Base-by-base conservation (phyloP, 1,140 invertebrate species). In the Tribolium madens region DNA sequence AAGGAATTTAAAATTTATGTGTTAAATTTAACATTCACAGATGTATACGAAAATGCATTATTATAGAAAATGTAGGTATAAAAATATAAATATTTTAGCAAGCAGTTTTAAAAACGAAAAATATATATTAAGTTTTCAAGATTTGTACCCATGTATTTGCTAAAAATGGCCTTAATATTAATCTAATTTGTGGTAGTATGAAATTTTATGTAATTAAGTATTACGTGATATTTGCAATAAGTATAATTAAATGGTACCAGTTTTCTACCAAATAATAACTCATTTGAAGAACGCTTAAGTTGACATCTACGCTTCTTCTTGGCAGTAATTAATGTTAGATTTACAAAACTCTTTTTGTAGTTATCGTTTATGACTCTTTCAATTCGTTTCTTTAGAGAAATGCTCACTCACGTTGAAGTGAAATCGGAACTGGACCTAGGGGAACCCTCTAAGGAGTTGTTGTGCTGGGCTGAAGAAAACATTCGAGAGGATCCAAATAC, bases 401-500 rank as follows among this genome's bases (percentile, higher is more conserved):
- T 64, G 57, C 26, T 26, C n/a, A 14, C 21, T 17, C 10, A 71
- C 68, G 21, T 48, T 31, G 18, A 72, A 72, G 36, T 48, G 3
- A 14, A 15, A 12, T 18, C 36, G 3, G 77, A 81, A 33, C 76
- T 85, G 52, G 82, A 85, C 72, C 60, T 85, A 9, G 81, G 77
- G 0, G 81, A 81, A 46, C 75, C 82, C 26, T 80, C 84, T 0
- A 21, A 82, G 75, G 76, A 84, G 13, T 21, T 85, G 0, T n/a
- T 83, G n/a, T 80, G 84, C 13, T 85, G 82, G 81, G 84, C 85
- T 4, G 78, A 81, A 69, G 82, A 84, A 48, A 80, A 85, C 72
- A 80, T 85, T 31, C 86, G 88, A 81, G 87, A 92, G 88, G 86
- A 90, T 86, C 84, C 88, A 78, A 84, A 90, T 82, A 77, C 84